These are phyloP conservation scores for Pelusios castaneus DNA, from an alignment of 2,113 vertebrate species.

Conservation along the genomic window DNA sequence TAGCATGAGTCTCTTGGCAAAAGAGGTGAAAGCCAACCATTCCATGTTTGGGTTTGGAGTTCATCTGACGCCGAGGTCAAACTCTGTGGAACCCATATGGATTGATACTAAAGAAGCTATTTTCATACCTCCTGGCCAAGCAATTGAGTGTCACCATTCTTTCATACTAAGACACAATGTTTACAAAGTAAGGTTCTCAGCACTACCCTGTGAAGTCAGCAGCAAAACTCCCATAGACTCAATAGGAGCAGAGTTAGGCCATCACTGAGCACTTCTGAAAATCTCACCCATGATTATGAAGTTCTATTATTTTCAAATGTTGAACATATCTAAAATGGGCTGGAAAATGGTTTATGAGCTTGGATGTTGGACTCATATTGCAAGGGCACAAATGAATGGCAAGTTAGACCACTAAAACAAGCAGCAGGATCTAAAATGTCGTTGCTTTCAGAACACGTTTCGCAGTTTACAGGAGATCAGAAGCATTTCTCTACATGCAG, in stretches of 20 bases:
- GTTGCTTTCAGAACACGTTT: neutral
- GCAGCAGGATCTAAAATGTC: neutral
- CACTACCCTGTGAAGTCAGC: neutral
- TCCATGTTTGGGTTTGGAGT: neutral
- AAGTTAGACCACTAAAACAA: neutral
- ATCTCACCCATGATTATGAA: neutral
- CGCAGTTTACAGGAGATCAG: neutral
- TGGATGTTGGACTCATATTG: neutral
- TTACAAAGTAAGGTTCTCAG: neutral
- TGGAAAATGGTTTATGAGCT: neutral
- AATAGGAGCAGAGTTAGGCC: neutral
- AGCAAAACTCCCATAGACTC: neutral
- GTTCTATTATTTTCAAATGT: neutral
- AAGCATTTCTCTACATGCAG: neutral
- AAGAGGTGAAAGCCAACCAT: neutral
- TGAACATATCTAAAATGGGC: neutral
- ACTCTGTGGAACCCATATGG: neutral
- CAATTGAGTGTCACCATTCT: neutral
- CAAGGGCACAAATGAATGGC: neutral
- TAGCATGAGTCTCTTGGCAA: neutral
- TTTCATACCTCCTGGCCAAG: neutral
- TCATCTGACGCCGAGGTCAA: neutral
- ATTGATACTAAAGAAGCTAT: neutral
- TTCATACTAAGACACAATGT: neutral
- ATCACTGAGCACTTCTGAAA: neutral